Evolutionary conservation across 2,797 vertebrate species (phyloP), one percentile per base, ranked within the genome.

Genomic region (Myripristis murdjan): DNA sequence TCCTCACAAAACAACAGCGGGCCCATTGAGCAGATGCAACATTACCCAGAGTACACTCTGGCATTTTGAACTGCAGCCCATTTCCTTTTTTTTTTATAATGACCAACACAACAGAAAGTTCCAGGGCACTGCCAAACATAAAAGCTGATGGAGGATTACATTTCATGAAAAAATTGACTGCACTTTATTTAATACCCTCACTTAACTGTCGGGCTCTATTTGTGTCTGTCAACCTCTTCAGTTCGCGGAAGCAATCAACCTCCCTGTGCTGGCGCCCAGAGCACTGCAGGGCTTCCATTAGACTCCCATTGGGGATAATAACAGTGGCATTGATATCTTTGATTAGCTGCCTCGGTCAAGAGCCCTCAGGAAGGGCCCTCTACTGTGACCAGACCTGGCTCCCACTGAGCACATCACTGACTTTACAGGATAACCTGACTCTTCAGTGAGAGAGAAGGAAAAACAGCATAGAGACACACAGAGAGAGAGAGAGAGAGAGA

Each of bases 281-380:
- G 44, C 77, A 4, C n/a, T 10, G 51, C 53, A 24, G 1, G 56
- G 55, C 59, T 20, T 70, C 82, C 83, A 54, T 65, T 44, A 54
- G 51, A 14, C 26, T 43, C 51, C 63, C 48, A 64, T 60, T 2
- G 69, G 60, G 79, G 69, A 79, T 80, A 85, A 88, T 87, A 85
- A 86, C 81, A 55, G 55, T 55, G 79, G 49, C 57, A 23, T 53
- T 39, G 66, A 81, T 77, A 70, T 75, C 79, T 87, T 86, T 85
- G 77, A 89, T 88, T 87, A 87, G 63, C 69, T 16, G 44, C 47
- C 56, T 74, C 48, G 80, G 79, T 84, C 81, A 85, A 87, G 71
- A 84, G 81, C 71, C 75, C 66, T 82, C 74, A 79, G 84, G 63
- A 85, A 52, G 57, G 48, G 53, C 53, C 58, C 64, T 15, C 31